phyloP scores from a whole-genome alignment of 2,113 vertebrate species.

The Mus musculus region GRCm39 chr8:23328001-23328500 shows the following conservation, averaged over 20 bases:
- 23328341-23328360: too few species aligned
- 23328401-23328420: neutral
- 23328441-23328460: neutral
- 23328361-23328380: too few species aligned
- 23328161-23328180: neutral
- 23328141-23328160: neutral
- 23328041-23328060: neutral
- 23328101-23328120: neutral
- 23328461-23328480: neutral
- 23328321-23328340: neutral
- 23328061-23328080: neutral
- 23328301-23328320: neutral
- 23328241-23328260: neutral
- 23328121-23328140: neutral
- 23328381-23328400: too few species aligned
- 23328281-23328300: neutral
- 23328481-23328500: neutral
- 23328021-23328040: neutral
- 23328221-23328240: neutral
- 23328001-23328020: neutral
- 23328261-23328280: neutral
- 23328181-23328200: neutral
- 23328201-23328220: neutral
- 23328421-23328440: neutral
- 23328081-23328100: neutral